A percentile compares a stretch with the other conserved stretches of the same genome.
These are phyloP conservation scores for Drosophila parabipectinata DNA, from an alignment of 1,140 invertebrate species.

Conservation along the genomic window DNA sequence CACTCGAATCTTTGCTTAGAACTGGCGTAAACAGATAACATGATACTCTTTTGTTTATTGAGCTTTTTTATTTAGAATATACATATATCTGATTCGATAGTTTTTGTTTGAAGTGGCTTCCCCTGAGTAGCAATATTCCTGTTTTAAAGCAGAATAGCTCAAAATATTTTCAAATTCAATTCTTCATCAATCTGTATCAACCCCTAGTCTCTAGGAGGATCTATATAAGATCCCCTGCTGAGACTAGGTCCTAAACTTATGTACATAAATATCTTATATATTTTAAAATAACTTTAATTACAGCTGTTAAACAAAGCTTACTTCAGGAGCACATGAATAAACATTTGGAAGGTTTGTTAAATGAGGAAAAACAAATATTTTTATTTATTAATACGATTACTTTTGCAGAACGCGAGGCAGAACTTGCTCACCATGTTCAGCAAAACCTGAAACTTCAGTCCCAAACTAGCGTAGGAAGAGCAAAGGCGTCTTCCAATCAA, in stretches of 20 bases:
- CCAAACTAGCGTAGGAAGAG: not conserved
- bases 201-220: too few relatives aligned
- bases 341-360: slow-evolving; percentile 47
- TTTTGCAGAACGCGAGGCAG: slow-evolving; percentile 41
- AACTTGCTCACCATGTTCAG: slow-evolving; percentile 23
- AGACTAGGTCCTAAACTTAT: too few relatives aligned
- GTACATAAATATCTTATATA: not conserved
- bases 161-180: too few relatives aligned
- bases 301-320: slow-evolving; percentile 51
- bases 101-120: too few relatives aligned
- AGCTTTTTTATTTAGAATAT: too few relatives aligned
- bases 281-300: not conserved
- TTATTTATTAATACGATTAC: not conserved
- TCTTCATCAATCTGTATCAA: too few relatives aligned
- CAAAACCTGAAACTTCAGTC: not conserved
- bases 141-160: too few relatives aligned
- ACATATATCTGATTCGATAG: too few relatives aligned
- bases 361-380: not conserved
- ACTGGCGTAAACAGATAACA: too few relatives aligned
- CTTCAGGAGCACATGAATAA: slow-evolving; percentile 55
- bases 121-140: too few relatives aligned
- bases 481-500: not conserved
- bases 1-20: not conserved
- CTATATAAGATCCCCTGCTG: too few relatives aligned
- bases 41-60: too few relatives aligned